phyloP scores from a whole-genome alignment of 1,140 invertebrate species.

The Cydia amplana region DNA sequence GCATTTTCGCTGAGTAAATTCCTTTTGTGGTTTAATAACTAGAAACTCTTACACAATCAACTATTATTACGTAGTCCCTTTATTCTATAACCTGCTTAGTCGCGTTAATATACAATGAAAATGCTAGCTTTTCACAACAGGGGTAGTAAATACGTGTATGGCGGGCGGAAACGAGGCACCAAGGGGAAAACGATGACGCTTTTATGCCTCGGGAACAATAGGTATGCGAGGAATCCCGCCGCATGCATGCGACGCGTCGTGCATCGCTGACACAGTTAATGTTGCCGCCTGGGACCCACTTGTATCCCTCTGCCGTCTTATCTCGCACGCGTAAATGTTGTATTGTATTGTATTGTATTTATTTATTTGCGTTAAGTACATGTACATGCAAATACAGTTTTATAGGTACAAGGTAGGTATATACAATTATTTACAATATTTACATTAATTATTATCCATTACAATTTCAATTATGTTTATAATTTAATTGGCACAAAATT shows the following conservation, averaged over 20 bases:
- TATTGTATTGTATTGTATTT: too few relatives aligned
- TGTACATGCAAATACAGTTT: too few relatives aligned
- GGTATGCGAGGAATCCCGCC: slow-evolving; percentile 37
- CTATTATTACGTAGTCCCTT: neutral
- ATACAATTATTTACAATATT: too few relatives aligned
- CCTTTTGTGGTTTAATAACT: slow-evolving; percentile 5
- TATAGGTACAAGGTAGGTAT: too few relatives aligned
- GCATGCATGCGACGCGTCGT: slow-evolving; percentile 29
- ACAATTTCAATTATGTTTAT: too few relatives aligned
- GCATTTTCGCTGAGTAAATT: slow-evolving; percentile 1
- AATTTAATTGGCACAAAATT: too few relatives aligned
- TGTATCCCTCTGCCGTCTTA: neutral
- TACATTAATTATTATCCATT: too few relatives aligned
- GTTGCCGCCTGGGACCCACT: slow-evolving; percentile 21
- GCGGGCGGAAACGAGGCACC: slow-evolving; percentile 40
- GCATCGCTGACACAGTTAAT: slow-evolving; percentile 21
- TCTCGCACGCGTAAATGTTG: neutral
- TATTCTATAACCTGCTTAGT: neutral
- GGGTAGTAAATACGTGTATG: slow-evolving; percentile 36
- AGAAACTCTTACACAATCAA: neutral
- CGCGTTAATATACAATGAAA: slow-evolving; percentile 24
- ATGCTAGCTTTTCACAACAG: slow-evolving; percentile 17
- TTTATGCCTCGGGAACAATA: slow-evolving; percentile 44
- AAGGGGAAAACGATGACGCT: slow-evolving; percentile 40
- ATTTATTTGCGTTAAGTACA: too few relatives aligned